Conservation (phyloP, 2,888 invertebrate species). For the Ichneumoninae sp. region DNA sequence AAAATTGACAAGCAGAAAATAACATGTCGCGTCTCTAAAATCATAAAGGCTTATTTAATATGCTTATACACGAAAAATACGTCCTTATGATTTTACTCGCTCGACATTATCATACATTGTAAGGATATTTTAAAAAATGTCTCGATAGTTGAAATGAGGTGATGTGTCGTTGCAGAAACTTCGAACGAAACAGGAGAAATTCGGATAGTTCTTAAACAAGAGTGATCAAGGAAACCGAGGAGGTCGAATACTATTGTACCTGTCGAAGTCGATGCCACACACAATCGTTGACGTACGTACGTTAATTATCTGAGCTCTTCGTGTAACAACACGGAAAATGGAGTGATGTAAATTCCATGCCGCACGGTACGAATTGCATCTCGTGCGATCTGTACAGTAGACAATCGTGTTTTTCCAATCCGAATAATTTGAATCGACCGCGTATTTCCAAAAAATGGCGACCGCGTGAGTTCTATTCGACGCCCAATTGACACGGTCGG, state of each 20-base stretch:
- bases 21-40: background rate
- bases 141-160: constrained; percentile 17
- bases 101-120: background rate
- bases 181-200: constrained; percentile 61
- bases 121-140: background rate
- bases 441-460: too few relatives aligned
- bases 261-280: constrained; percentile 25
- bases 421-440: too few relatives aligned
- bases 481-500: too few relatives aligned
- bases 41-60: background rate
- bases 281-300: constrained; percentile 21
- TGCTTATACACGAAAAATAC: background rate
- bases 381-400: background rate
- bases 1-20: background rate
- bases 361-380: background rate
- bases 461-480: too few relatives aligned
- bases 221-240: constrained; percentile 14
- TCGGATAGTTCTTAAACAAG: constrained; percentile 64
- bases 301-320: background rate
- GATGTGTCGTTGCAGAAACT: constrained; percentile 60
- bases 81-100: background rate
- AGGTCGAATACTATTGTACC: constrained; percentile 18
- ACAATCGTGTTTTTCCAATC: background rate
- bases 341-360: background rate
- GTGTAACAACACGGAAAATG: background rate